These are phyloP conservation scores for Acestrorhynchus altus DNA, from an alignment of 2,797 vertebrate genomes.

Conservation along the genomic window DNA sequence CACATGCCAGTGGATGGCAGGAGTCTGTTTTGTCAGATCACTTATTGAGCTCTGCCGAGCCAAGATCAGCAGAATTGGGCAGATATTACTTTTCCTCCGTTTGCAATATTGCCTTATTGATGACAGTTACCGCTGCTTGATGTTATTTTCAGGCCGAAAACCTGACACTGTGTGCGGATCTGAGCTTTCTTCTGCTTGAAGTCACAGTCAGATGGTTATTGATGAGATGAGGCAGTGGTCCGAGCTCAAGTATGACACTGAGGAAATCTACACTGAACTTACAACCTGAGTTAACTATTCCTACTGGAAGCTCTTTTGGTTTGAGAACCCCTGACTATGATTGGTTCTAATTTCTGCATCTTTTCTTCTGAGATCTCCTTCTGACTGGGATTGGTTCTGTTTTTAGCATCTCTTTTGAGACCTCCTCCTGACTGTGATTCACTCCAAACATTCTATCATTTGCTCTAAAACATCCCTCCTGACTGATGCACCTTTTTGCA, in stretches of 20 bases:
- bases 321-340: no score
- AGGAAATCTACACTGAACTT: neutral
- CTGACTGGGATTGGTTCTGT: no score
- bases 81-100: slow-evolving; percentile 12
- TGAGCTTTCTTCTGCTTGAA: slow-evolving; percentile 27
- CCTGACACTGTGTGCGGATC: slow-evolving; percentile 6
- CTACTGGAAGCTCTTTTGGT: no score
- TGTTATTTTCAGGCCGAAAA: slow-evolving; percentile 27
- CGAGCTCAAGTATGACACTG: neutral
- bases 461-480: no score
- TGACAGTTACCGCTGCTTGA: slow-evolving; percentile 13
- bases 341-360: no score
- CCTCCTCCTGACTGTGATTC: no score
- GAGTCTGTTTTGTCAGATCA: slow-evolving; percentile 33
- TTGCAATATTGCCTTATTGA: slow-evolving; percentile 40
- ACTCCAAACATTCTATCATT: no score
- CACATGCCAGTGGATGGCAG: slow-evolving; percentile 5
- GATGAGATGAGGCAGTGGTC: slow-evolving; percentile 32
- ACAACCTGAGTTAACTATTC: neutral
- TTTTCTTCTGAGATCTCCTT: no score
- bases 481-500: no score
- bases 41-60: slow-evolving; percentile 26
- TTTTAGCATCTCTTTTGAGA: no score
- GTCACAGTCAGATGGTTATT: slow-evolving; percentile 46
- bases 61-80: slow-evolving; percentile 10